These are phyloP conservation scores for Caenorhabditis drosophilae DNA, from an alignment of 2,888 invertebrate species.

Conservation along the genomic window DNA sequence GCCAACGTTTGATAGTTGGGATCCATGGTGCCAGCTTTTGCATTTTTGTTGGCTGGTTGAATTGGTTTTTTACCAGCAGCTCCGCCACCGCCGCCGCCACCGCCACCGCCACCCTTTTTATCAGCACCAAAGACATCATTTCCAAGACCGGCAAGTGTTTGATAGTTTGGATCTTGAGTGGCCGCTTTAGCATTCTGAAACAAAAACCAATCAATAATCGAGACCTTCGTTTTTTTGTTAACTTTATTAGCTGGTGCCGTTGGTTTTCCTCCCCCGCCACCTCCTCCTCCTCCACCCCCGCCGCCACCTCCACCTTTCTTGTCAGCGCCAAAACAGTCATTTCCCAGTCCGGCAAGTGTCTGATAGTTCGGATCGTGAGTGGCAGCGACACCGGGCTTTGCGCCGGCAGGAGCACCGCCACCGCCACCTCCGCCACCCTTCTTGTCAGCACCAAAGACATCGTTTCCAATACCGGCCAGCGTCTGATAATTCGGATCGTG, in stretches of 20 bases:
- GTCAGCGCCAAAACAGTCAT: conserved; percentile 1
- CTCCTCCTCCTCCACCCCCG: not conserved
- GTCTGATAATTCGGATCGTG: conserved; percentile 37
- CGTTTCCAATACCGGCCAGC: conserved; percentile 26
- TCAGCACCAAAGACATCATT: conserved; percentile 3
- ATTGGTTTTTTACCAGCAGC: conserved; percentile 1
- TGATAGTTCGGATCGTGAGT: conserved; percentile 5
- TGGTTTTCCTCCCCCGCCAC: conserved; percentile 1
- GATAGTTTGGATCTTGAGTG: conserved; percentile 1
- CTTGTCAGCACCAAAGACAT: conserved; percentile 25
- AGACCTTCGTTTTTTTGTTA: no score
- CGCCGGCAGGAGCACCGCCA: conserved; percentile 1
- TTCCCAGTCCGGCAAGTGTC: conserved; percentile 2
- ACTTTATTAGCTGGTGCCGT: conserved; percentile 5
- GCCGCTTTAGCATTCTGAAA: conserved; percentile 3
- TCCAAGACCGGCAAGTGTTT: conserved; percentile 1
- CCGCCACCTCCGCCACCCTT: not conserved
- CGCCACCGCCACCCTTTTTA: conserved; percentile 1
- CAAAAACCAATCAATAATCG: no score
- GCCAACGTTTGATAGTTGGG: conserved; percentile 32
- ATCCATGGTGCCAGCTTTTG: conserved; percentile 23
- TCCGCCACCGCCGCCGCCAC: not conserved
- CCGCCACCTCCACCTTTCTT: not conserved
- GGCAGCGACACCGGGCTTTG: not conserved
- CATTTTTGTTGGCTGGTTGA: conserved; percentile 3